Percentiles rank a stretch among this genome's conserved stretches.
These are phyloP conservation scores for Leptocoma aspasia DNA, from an alignment of 2,113 vertebrate species.

Conservation along the genomic window DNA sequence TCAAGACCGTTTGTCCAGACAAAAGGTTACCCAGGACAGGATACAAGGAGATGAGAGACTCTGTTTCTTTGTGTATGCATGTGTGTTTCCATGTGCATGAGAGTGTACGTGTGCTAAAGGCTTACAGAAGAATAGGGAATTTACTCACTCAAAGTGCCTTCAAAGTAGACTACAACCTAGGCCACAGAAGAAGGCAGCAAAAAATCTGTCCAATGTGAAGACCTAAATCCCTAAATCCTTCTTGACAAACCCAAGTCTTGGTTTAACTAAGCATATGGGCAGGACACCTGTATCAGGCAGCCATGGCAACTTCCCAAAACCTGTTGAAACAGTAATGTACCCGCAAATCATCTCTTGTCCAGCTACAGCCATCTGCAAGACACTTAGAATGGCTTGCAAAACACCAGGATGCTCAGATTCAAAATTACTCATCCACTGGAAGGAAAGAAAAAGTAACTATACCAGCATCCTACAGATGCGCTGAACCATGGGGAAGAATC, in stretches of 20 bases:
- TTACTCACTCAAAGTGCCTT: neutral
- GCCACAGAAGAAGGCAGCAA: neutral
- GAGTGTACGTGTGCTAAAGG: neutral
- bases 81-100: accelerated
- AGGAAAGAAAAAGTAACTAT: neutral
- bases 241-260: neutral
- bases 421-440: neutral
- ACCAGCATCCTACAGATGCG: neutral
- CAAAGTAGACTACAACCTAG: neutral
- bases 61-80: neutral
- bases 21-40: neutral
- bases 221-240: neutral
- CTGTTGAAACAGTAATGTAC: neutral
- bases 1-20: neutral
- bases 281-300: neutral
- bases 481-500: neutral
- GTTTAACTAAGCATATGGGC: neutral
- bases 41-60: neutral
- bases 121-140: neutral
- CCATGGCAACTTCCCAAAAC: neutral
- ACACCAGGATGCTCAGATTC: neutral
- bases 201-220: neutral
- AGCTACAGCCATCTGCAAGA: neutral
- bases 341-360: neutral
- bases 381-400: neutral